Evolutionary conservation across 2,888 invertebrate genomes (phyloP).

Genomic region (Heteromurus nitidus): DNA sequence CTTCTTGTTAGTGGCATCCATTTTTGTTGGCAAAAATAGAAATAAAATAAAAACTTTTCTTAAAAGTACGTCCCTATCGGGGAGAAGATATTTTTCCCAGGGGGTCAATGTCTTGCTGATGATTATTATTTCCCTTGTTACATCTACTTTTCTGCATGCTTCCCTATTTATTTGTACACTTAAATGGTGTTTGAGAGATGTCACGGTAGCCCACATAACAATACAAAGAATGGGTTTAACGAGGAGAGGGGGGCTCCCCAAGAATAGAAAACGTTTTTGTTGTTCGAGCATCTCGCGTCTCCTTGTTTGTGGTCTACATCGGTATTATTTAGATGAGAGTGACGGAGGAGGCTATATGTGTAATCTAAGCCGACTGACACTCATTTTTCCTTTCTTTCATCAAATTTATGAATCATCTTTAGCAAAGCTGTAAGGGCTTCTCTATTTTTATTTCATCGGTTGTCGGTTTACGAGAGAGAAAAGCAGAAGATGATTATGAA

Average conservation of each 20-base stretch:
- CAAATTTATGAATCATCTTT: conserved; percentile 11
- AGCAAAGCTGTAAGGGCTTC: too few species aligned
- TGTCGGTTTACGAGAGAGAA: too few species aligned
- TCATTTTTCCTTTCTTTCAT: conserved; percentile 7
- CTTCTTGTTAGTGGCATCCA: conserved; percentile 31
- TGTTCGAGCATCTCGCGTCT: too few species aligned
- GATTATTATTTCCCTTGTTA: neutral
- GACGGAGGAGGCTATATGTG: too few species aligned
- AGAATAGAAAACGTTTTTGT: conserved; percentile 19
- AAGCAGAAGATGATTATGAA: too few species aligned
- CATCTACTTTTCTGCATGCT: neutral
- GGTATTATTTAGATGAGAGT: too few species aligned
- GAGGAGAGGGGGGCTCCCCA: neutral
- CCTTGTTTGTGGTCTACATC: too few species aligned
- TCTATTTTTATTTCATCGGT: too few species aligned
- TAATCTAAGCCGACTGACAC: too few species aligned
- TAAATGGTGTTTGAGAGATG: too few species aligned
- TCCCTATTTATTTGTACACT: neutral
- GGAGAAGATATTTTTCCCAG: conserved; percentile 1
- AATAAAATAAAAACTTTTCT: neutral
- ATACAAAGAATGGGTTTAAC: neutral
- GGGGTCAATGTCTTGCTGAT: conserved; percentile 51
- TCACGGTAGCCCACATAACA: conserved; percentile 46
- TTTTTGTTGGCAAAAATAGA: too few species aligned
- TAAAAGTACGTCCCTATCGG: neutral